A percentile compares a stretch with the other conserved stretches of the same genome.
phyloP scores from a whole-genome alignment of 1,140 invertebrate genomes.

The Scaptomyza graminum region DNA sequence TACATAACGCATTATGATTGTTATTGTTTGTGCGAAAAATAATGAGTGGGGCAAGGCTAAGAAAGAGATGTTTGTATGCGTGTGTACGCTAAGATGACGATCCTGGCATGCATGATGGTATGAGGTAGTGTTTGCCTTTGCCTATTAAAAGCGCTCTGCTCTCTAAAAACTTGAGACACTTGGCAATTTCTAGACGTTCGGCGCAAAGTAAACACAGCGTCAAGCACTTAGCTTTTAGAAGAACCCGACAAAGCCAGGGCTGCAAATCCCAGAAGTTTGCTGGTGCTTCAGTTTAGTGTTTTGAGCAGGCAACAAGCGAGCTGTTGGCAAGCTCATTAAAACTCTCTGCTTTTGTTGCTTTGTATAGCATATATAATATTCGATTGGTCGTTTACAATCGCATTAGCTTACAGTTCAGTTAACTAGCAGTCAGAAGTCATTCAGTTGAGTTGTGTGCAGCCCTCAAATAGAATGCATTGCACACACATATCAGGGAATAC shows the following conservation, averaged over 20 bases:
- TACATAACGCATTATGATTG: constrained; percentile 76
- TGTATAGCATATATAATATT: constrained; percentile 1
- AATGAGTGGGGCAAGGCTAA: constrained; percentile 48
- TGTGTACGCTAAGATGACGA: neutral
- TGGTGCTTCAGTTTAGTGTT: neutral
- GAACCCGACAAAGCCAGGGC: neutral
- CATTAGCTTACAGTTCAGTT: constrained; percentile 5
- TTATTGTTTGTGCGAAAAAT: constrained; percentile 75
- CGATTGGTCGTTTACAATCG: neutral
- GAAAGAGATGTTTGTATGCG: neutral
- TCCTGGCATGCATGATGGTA: neutral
- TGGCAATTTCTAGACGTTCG: constrained; percentile 46
- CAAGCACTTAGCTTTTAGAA: constrained; percentile 1
- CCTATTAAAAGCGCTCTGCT: constrained; percentile 55
- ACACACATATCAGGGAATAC: constrained; percentile 36
- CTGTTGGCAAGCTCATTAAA: constrained; percentile 1
- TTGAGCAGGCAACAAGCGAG: constrained; percentile 1
- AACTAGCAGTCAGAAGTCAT: neutral
- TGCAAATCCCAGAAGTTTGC: constrained; percentile 2
- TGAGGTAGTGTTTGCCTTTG: constrained; percentile 62
- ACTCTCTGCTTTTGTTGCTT: neutral
- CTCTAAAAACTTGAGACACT: constrained; percentile 56
- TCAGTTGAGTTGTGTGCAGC: constrained; percentile 1
- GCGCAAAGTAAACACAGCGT: constrained; percentile 55
- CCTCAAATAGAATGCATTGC: constrained; percentile 29